Conservation (phyloP, 2,888 invertebrate genomes). For the Frankliniella intonsa region DNA sequence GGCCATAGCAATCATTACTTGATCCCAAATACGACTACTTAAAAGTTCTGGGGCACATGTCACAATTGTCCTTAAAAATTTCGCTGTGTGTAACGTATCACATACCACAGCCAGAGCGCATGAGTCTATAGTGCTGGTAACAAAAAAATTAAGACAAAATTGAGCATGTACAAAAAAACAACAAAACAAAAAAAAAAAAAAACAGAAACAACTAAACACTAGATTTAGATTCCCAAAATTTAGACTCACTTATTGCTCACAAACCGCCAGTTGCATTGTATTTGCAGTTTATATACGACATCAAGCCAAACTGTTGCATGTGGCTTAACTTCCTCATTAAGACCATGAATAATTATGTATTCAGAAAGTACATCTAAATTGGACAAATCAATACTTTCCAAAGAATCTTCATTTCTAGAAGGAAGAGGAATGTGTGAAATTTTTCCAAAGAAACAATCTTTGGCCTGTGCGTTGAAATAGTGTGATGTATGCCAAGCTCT, state of each 20-base stretch:
- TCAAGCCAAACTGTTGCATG: background rate
- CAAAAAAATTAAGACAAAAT: background rate
- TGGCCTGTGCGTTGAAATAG: too few relatives aligned
- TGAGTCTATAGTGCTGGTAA: background rate
- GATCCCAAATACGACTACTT: background rate
- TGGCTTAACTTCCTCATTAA: background rate
- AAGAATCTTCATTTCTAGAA: background rate
- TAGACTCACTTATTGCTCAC: background rate
- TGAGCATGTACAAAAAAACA: too few relatives aligned
- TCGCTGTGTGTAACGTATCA: background rate
- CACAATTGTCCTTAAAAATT: background rate
- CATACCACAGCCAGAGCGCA: background rate
- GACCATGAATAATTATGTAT: background rate
- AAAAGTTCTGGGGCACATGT: background rate
- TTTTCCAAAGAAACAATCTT: background rate
- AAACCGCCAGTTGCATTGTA: background rate
- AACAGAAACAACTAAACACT: too few relatives aligned
- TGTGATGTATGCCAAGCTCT: background rate
- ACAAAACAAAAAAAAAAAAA: too few relatives aligned
- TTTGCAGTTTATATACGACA: background rate
- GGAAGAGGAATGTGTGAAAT: background rate
- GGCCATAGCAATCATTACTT: conserved; percentile 8
- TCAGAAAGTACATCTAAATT: background rate
- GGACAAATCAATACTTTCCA: background rate
- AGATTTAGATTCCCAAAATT: background rate